Evolutionary conservation across 2,113 vertebrate species (phyloP).

Genomic region (Melanerpes formicivorus): DNA sequence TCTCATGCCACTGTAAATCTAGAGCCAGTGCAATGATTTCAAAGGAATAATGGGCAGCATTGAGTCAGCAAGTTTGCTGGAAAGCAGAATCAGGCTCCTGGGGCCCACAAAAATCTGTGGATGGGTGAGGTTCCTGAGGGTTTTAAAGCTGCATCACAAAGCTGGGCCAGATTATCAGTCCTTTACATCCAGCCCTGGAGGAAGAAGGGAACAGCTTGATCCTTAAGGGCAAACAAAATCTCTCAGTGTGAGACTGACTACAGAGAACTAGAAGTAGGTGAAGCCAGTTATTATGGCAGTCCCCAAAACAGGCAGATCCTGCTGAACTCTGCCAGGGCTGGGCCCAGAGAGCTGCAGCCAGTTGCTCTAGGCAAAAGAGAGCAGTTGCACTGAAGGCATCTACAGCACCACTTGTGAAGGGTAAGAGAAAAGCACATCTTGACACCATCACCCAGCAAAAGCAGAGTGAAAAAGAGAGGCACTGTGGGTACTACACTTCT

Average conservation of each 20-base stretch:
- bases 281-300: neutral
- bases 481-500: accelerated
- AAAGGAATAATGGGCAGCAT: neutral
- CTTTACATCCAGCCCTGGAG: neutral
- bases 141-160: neutral
- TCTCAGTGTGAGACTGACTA: neutral
- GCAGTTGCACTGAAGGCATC: neutral
- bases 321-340: neutral
- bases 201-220: neutral
- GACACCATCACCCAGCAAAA: neutral
- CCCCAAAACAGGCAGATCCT: neutral
- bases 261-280: neutral
- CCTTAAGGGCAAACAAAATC: neutral
- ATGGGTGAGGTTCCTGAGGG: neutral
- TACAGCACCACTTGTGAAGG: neutral
- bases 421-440: neutral
- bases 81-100: neutral
- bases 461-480: neutral
- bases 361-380: neutral
- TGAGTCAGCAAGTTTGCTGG: neutral
- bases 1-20: neutral
- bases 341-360: neutral
- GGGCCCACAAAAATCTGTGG: accelerated
- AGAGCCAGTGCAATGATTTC: neutral
- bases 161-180: neutral